These are phyloP conservation scores for Pasiphila rectangulata DNA, from an alignment of 2,888 invertebrate species.

Conservation along the genomic window DNA sequence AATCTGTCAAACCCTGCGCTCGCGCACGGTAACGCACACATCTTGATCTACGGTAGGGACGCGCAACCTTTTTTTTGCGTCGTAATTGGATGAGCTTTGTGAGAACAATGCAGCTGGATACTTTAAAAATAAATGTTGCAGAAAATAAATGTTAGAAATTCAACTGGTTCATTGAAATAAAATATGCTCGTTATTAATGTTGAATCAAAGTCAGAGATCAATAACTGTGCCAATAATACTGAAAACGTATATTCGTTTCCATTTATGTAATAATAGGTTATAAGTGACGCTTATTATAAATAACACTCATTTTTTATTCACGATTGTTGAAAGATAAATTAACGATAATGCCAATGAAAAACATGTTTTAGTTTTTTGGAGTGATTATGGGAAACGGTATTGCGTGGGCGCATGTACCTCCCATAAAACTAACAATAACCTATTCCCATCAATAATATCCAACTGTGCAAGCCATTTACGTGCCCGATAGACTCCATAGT, in stretches of 20 bases:
- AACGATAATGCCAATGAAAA: too few species aligned
- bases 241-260: too few species aligned
- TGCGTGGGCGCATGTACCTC: conserved; percentile 1
- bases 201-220: too few species aligned
- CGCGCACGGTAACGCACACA: conserved; percentile 70
- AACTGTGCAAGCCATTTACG: background rate
- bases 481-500: conserved; percentile 1
- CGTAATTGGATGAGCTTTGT: conserved; percentile 34
- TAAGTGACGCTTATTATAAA: too few species aligned
- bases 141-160: background rate
- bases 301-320: too few species aligned
- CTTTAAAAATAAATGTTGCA: conserved; percentile 4
- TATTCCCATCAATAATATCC: background rate
- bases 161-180: background rate
- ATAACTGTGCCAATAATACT: too few species aligned
- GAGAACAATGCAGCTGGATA: conserved; percentile 20
- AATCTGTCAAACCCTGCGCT: conserved; percentile 68
- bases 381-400: background rate
- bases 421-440: background rate
- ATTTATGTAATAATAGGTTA: too few species aligned
- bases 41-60: conserved; percentile 60
- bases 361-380: too few species aligned
- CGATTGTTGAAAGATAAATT: too few species aligned
- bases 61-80: conserved; percentile 37
- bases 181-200: background rate